Conservation (phyloP, 1,140 invertebrate genomes). For the Stegodyphus mimosarum region DNA sequence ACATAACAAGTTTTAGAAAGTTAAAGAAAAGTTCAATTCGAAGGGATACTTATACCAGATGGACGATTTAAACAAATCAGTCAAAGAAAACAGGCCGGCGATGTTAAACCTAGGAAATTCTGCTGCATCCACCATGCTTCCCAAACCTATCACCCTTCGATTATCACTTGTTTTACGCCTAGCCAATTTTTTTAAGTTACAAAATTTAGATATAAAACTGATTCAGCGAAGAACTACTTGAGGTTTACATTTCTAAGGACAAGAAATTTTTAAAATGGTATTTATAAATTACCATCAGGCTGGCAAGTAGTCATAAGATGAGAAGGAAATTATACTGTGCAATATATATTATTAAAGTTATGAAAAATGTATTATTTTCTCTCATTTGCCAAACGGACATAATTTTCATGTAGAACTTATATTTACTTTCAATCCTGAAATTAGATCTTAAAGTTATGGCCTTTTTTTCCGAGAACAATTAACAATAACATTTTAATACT, state of each 20-base stretch:
- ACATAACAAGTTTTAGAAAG: neutral
- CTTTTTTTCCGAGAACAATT: no score
- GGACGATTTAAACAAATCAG: neutral
- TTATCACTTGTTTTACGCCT: slow-evolving; percentile 65
- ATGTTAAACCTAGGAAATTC: slow-evolving; percentile 67
- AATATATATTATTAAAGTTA: slow-evolving; percentile 33
- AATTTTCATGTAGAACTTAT: slow-evolving; percentile 1
- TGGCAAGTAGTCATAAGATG: slow-evolving; percentile 16
- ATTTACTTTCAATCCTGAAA: neutral
- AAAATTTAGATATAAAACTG: slow-evolving; percentile 61
- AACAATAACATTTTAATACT: no score
- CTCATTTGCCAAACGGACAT: neutral
- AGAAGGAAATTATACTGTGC: slow-evolving; percentile 24
- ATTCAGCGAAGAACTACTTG: slow-evolving; percentile 26
- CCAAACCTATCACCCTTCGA: slow-evolving; percentile 66
- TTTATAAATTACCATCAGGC: neutral
- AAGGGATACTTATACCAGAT: neutral
- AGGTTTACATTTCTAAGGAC: neutral
- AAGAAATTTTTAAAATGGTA: neutral
- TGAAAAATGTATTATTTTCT: slow-evolving; percentile 30
- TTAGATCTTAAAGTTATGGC: no score
- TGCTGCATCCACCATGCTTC: slow-evolving; percentile 69
- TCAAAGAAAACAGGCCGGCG: slow-evolving; percentile 3
- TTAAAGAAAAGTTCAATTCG: no score
- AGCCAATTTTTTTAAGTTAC: slow-evolving; percentile 56